These are phyloP conservation scores for Globodera rostochiensis DNA, from an alignment of 1,140 invertebrate genomes.

Conservation along the genomic window DNA sequence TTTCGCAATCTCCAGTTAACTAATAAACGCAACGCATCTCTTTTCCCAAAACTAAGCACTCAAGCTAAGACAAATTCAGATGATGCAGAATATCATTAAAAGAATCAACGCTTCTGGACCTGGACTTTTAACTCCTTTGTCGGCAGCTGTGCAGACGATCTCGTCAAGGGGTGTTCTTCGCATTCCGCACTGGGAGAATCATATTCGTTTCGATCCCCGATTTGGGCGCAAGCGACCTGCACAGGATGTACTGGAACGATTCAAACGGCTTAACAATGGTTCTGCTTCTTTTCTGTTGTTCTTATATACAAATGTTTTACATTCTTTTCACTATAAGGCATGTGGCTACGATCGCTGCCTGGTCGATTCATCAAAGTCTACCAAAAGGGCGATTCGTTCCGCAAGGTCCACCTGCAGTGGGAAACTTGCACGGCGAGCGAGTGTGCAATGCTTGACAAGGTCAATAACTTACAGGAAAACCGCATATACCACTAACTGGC, in stretches of 20 bases:
- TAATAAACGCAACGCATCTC: too few relatives aligned
- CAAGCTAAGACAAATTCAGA: not conserved
- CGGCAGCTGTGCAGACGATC: not conserved
- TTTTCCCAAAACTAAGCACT: too few relatives aligned
- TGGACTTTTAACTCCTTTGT: not conserved
- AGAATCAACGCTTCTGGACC: not conserved
- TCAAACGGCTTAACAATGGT: conserved; percentile 64
- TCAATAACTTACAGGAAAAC: not conserved
- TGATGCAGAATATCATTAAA: not conserved
- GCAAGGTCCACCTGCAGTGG: conserved; percentile 49
- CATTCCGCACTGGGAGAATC: conserved; percentile 63
- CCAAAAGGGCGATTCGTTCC: conserved; percentile 56
- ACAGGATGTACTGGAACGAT: conserved; percentile 63
- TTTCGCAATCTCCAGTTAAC: too few relatives aligned
- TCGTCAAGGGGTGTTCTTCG: conserved; percentile 45
- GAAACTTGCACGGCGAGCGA: conserved; percentile 62
- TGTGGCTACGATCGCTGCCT: conserved; percentile 58
- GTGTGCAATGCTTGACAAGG: conserved; percentile 61
- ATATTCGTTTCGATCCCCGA: conserved; percentile 62
- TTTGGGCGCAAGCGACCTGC: conserved; percentile 58
- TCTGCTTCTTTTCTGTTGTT: conserved; percentile 30
- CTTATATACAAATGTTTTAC: conserved; percentile 16
- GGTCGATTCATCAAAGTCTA: conserved; percentile 54
- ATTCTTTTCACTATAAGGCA: conserved; percentile 42
- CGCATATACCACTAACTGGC: too few relatives aligned